phyloP scores from a whole-genome alignment of 35 echinoderm and acorn worm species.

The Apostichopus parvimensis region DNA sequence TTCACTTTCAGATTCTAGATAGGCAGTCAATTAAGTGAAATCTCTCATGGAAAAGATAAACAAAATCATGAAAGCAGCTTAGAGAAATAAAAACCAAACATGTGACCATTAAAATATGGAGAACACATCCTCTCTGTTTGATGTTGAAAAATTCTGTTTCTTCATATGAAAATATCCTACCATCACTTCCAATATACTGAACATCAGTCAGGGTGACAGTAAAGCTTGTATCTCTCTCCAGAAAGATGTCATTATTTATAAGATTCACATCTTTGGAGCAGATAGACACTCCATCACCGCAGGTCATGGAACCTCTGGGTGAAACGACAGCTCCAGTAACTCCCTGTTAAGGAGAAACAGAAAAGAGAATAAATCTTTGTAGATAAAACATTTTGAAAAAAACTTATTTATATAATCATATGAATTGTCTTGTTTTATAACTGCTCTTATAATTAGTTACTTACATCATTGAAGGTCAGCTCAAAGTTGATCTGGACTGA shows the following conservation, averaged over 20 bases:
- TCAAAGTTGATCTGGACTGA: slow-evolving; percentile 69
- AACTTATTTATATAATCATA: too few relatives aligned
- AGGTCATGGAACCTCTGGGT: slow-evolving; percentile 58
- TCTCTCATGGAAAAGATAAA: too few relatives aligned
- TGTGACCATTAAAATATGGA: too few relatives aligned
- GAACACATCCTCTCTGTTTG: too few relatives aligned
- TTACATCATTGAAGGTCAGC: slow-evolving; percentile 83
- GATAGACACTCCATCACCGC: slow-evolving; percentile 47
- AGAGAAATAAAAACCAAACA: too few relatives aligned
- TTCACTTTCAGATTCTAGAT: too few relatives aligned
- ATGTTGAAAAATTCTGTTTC: too few relatives aligned
- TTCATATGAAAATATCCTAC: not conserved
- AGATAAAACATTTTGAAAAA: not conserved
- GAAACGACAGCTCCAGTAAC: slow-evolving; percentile 84
- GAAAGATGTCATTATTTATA: slow-evolving; percentile 81
- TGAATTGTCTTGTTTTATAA: too few relatives aligned
- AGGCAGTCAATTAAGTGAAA: too few relatives aligned
- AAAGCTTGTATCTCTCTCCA: slow-evolving; percentile 75
- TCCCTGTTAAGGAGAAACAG: slow-evolving; percentile 49
- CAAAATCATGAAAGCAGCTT: too few relatives aligned
- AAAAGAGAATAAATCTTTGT: not conserved
- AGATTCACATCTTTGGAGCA: slow-evolving; percentile 65
- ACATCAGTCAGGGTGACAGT: slow-evolving; percentile 75
- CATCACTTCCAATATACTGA: slow-evolving; percentile 59
- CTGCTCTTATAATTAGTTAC: not conserved